Evolutionary conservation across 30 jellyfish, hydroid and myxozoan species (phyloP), one percentile per base, ranked within the genome.

Genomic region (Aurelia aurita complex sp. Pacific): DNA sequence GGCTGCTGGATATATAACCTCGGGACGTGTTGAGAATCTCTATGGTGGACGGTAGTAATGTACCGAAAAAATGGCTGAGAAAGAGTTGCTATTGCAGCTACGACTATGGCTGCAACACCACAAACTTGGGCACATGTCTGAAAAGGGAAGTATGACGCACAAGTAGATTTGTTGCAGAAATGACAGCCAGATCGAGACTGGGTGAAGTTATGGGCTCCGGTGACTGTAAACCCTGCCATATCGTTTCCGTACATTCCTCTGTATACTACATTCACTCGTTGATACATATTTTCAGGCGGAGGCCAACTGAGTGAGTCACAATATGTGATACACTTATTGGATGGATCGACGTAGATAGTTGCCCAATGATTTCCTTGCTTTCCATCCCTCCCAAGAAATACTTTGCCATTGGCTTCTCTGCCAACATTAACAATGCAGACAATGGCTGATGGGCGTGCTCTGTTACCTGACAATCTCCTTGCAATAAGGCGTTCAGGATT

Each of bases 51-150:
- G 14, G 67, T 57, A 15, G 75, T 65, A 10, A 65, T 13, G 32
- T 65, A 65, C 33, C 32, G 75, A 40, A 65, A 18, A 65, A 65
- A 65, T 65, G 75, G 75, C 75, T 65, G 15, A 65, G 29, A 65
- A 65, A 65, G 32, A 0, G 29, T 65, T 65, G 75, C 32, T 12
- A 65, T 65, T 65, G 75, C 75, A 10, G 75, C 75, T 65, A 65
- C 33, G 32, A 65, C 33, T 13, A 65, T 65, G n/a, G 75, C 33
- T 10, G 32, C 15, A 65, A 65, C 33, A 10, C 75, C 75, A 65
- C 75, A 65, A 65, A 65, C 75, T n/a, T 8, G 34, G 59, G 79
- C 29, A 68, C 14, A 68, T 10, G 35, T 18, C 79, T 18, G 79
- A n/a, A 18, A 35, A 8, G 11, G 29, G 19, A 18, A 33, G 29